Base-by-base conservation (phyloP, 2,113 vertebrate species). In the Megaceryle torquata region DNA sequence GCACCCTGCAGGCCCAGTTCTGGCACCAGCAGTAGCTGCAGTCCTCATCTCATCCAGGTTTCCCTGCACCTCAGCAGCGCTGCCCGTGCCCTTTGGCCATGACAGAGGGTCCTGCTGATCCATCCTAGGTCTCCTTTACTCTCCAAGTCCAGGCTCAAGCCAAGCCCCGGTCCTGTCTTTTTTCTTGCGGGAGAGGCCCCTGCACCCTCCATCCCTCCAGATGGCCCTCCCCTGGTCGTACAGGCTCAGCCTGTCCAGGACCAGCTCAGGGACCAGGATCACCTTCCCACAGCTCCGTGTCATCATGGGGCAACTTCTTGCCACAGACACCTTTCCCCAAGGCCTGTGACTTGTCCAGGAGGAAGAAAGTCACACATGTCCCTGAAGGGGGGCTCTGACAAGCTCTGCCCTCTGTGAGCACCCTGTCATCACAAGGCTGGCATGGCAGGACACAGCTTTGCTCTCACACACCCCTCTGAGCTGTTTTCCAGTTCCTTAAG, bases 71-170 rank as follows among this genome's bases (percentile, higher is more conserved):
- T 51, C 59, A 35, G 13, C 31, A 37, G 64, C 11, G 31, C 60
- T 82, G 57, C 12, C 51, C 26, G 21, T 1, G 3, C 39, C 28
- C 25, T 86, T 8, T 0, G 1, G 67, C 54, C 0, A 0, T 65
- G 61, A 44, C 24, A 61, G 28, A 65, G 29, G 12, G 15, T 20
- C 7, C 48, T 64, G 77, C 17, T 9, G 9, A 16, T 20, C 54
- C 86, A 74, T 59, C 37, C 60, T 81, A 19, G 41, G 20, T 12
- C 48, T 68, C 20, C 35, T 71, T 69, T 72, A 37, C 53, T 61
- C 39, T 69, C 17, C 61, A 57, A 88, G 61, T 54, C 67, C 80
- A 26, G 29, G 57, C 75, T 77, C 31, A 43, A 43, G 39, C 56
- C 53, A 72, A 63, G 53, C 51, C 35, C 51, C 1, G 20, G 28